Percentiles rank a stretch among this genome's conserved stretches.
phyloP scores from a whole-genome alignment of 2,797 vertebrate genomes.

The Glossophaga mutica region DNA sequence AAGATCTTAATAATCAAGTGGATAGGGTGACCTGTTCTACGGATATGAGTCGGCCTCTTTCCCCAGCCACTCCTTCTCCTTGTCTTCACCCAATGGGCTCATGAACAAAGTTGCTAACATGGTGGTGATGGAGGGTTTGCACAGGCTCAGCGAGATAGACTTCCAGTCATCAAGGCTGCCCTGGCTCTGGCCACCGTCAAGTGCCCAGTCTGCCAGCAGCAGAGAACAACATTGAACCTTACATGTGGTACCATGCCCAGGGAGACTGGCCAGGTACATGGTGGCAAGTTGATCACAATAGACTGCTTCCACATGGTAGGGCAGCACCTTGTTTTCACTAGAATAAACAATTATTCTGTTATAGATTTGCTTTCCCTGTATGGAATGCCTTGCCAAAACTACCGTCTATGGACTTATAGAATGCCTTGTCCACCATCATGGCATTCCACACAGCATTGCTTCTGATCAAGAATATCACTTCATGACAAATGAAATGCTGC shows the following conservation, averaged over 20 bases:
- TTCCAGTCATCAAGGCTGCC: background rate
- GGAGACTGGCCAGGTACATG: background rate
- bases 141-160: background rate
- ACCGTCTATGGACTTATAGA: background rate
- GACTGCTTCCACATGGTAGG: background rate
- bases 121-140: background rate
- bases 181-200: background rate
- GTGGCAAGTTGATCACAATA: background rate
- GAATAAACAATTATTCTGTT: background rate
- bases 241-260: background rate
- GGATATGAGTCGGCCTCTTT: background rate
- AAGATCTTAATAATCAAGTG: background rate
- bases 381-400: background rate
- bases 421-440: background rate
- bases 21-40: background rate
- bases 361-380: background rate
- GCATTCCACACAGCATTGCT: background rate
- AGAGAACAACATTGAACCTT: background rate
- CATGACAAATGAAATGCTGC: background rate
- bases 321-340: background rate
- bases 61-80: background rate
- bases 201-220: background rate
- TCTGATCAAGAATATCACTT: background rate
- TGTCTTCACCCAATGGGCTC: background rate
- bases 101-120: background rate